Evolutionary conservation across 2,797 vertebrate genomes (phyloP).

Genomic region (Hypotaenidia philippensis): DNA sequence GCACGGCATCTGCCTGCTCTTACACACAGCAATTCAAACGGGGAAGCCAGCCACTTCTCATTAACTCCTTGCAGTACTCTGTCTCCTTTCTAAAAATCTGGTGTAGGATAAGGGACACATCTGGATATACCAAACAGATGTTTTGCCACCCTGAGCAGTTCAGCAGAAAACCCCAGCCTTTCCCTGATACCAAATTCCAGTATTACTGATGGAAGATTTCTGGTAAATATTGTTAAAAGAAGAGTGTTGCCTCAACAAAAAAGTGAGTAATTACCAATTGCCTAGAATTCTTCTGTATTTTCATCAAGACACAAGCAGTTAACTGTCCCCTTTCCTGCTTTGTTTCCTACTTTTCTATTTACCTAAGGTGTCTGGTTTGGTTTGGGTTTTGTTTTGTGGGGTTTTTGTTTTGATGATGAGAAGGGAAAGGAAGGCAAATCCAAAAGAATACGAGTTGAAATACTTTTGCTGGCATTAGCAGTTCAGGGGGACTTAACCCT

Average conservation of each 20-base stretch:
- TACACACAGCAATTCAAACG: not conserved
- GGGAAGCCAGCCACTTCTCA: not conserved
- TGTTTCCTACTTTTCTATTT: not conserved
- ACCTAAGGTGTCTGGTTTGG: not conserved
- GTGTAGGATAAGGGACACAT: not conserved
- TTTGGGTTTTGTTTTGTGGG: too few relatives aligned
- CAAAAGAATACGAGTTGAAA: not conserved
- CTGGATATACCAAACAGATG: not conserved
- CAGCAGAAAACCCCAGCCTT: not conserved
- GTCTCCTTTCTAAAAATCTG: not conserved
- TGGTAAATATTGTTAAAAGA: not conserved
- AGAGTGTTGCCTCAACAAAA: not conserved
- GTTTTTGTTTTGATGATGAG: not conserved
- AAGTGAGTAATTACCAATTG: not conserved
- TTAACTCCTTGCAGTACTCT: not conserved
- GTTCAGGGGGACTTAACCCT: not conserved
- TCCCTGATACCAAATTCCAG: not conserved
- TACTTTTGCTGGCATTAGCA: not conserved
- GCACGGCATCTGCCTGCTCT: rapidly evolving
- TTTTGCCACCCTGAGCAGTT: not conserved
- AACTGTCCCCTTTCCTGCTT: not conserved
- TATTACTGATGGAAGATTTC: not conserved
- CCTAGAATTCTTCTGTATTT: not conserved
- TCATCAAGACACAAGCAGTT: not conserved
- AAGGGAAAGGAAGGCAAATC: not conserved